Conservation (phyloP, 1,140 invertebrate genomes). For the Zelostemma sp. region DNA sequence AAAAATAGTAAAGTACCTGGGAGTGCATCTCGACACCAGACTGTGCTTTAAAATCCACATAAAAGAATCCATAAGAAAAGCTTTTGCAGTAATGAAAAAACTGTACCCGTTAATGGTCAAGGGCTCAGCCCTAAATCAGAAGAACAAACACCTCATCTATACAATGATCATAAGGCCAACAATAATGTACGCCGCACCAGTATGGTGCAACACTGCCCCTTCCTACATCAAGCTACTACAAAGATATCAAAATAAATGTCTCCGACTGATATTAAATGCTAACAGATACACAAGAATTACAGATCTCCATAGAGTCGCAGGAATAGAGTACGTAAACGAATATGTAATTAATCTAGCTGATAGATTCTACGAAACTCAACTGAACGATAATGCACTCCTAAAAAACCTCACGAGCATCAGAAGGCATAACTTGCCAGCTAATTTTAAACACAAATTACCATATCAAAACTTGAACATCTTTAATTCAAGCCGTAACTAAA, state of each 20-base stretch:
- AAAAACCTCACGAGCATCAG: constrained; percentile 35
- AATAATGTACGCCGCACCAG: constrained; percentile 29
- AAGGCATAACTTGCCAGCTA: constrained; percentile 16
- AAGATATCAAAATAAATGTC: constrained; percentile 41
- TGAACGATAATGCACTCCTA: constrained; percentile 18
- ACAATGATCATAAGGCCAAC: constrained; percentile 44
- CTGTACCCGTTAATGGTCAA: constrained; percentile 21
- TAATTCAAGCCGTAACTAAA: too few species aligned
- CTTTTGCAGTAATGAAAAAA: constrained; percentile 1
- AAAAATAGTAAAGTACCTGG: constrained; percentile 35
- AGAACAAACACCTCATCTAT: constrained; percentile 31
- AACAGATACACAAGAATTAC: constrained; percentile 28
- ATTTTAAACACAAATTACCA: constrained; percentile 30
- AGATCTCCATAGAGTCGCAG: constrained; percentile 16
- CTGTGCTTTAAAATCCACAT: constrained; percentile 27
- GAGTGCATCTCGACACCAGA: constrained; percentile 26
- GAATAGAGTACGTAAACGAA: constrained; percentile 17
- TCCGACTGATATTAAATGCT: constrained; percentile 30
- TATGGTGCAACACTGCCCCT: constrained; percentile 22
- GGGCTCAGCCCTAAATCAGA: constrained; percentile 10
- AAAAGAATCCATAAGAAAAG: constrained; percentile 20
- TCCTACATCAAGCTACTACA: constrained; percentile 24
- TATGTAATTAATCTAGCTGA: constrained; percentile 18
- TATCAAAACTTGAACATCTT: constrained; percentile 20
- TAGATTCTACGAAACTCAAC: constrained; percentile 30